Evolutionary conservation across 2,113 vertebrate species (phyloP).

Genomic region (Oryzias javanicus): DNA sequence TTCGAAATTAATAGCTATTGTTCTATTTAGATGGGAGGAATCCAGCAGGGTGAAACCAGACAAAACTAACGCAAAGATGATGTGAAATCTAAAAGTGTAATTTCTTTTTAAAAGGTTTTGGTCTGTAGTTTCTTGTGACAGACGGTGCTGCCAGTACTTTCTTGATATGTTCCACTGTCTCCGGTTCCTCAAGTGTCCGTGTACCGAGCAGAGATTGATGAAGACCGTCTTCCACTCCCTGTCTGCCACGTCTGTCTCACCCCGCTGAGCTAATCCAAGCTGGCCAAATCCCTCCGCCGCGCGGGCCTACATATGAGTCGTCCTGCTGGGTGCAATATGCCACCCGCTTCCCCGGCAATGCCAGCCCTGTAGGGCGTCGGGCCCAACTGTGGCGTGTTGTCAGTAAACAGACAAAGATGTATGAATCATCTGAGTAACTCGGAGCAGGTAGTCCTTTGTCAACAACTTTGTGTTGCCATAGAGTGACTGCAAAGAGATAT

Average conservation of each 20-base stretch:
- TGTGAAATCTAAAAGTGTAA: slow-evolving; percentile 6
- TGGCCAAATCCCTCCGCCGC: slow-evolving; percentile 58
- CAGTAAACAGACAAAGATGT: slow-evolving; percentile 68
- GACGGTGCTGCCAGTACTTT: background rate
- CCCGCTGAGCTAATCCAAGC: slow-evolving; percentile 66
- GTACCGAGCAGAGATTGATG: slow-evolving; percentile 43
- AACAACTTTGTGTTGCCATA: slow-evolving; percentile 40
- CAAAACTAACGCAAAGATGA: slow-evolving; percentile 16
- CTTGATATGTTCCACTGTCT: slow-evolving; percentile 27
- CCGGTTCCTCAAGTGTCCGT: slow-evolving; percentile 38
- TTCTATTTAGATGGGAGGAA: slow-evolving; percentile 13
- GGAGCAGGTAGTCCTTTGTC: slow-evolving; percentile 45
- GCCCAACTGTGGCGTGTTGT: slow-evolving; percentile 37
- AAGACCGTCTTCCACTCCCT: slow-evolving; percentile 32
- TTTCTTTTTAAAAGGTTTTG: slow-evolving; percentile 10
- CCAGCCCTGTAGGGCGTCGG: slow-evolving; percentile 42
- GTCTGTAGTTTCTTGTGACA: background rate
- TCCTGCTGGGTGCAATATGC: slow-evolving; percentile 76
- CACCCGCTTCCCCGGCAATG: slow-evolving; percentile 61
- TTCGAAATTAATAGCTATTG: slow-evolving; percentile 7
- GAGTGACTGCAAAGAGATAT: slow-evolving; percentile 47
- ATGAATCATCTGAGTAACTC: slow-evolving; percentile 58
- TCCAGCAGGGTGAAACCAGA: slow-evolving; percentile 3
- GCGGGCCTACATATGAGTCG: slow-evolving; percentile 45
- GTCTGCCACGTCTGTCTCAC: slow-evolving; percentile 35